These are phyloP conservation scores for Camelus dromedarius DNA, from an alignment of 2,113 vertebrate species.

Conservation along the genomic window DNA sequence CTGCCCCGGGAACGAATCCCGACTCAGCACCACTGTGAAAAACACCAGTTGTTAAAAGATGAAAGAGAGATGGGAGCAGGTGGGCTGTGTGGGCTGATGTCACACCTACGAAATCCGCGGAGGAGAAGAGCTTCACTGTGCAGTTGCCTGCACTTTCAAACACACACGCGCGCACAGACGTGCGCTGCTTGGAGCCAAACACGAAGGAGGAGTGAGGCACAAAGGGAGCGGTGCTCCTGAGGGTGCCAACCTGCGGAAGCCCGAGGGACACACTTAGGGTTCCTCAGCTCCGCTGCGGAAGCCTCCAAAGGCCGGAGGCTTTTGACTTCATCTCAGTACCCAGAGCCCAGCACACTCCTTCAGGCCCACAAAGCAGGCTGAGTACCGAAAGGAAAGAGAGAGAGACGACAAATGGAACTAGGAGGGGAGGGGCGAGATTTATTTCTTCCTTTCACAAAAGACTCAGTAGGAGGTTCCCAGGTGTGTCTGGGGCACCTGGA, in stretches of 20 bases:
- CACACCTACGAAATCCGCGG: conserved; percentile 63
- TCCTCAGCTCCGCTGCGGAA: neutral
- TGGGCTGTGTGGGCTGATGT: conserved; percentile 56
- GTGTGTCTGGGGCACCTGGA: neutral
- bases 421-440: neutral
- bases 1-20: conserved; percentile 15
- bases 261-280: neutral
- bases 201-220: neutral
- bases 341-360: neutral
- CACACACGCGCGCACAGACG: neutral
- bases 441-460: neutral
- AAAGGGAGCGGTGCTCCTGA: neutral
- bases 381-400: neutral
- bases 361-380: neutral
- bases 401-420: neutral
- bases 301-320: neutral
- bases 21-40: conserved; percentile 40
- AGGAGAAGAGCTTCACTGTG: conserved; percentile 29
- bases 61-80: conserved; percentile 57
- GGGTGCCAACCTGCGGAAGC: neutral
- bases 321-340: neutral
- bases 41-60: conserved; percentile 49
- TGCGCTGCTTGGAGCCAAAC: conserved; percentile 37
- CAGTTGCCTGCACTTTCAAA: conserved; percentile 42
- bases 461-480: neutral